Evolutionary conservation across 2,888 invertebrate genomes (phyloP).

Genomic region (Lithophane semibrunnea): DNA sequence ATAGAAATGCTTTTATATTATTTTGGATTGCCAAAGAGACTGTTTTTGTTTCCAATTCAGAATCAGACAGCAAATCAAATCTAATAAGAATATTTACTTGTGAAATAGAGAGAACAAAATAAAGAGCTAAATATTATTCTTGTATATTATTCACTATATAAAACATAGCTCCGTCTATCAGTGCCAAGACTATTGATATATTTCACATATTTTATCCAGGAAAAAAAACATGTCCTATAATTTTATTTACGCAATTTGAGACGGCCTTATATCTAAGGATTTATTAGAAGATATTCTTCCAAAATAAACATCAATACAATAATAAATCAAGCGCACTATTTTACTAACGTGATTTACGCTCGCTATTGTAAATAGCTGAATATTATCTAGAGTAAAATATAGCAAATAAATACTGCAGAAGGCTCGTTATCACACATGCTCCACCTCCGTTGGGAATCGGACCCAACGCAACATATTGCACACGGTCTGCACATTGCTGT

Average conservation of each 20-base stretch:
- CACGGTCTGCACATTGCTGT: no score
- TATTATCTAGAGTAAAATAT: slow-evolving; percentile 10
- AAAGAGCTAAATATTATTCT: slow-evolving; percentile 4
- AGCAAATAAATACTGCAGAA: slow-evolving; percentile 10
- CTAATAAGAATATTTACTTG: neutral
- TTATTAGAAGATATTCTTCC: slow-evolving; percentile 20
- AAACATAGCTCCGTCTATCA: neutral
- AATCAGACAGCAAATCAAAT: neutral
- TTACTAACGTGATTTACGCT: slow-evolving; percentile 49
- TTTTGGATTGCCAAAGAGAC: no score
- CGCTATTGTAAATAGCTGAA: slow-evolving; percentile 29
- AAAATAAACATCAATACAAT: slow-evolving; percentile 56
- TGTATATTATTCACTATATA: slow-evolving; percentile 1
- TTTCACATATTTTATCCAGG: neutral
- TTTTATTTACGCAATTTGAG: slow-evolving; percentile 30
- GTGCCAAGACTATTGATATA: slow-evolving; percentile 21
- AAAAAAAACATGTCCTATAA: slow-evolving; percentile 15
- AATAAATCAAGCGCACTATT: slow-evolving; percentile 45
- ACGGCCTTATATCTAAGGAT: slow-evolving; percentile 29
- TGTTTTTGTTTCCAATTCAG: neutral
- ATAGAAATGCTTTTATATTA: no score
- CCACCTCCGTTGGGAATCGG: no score
- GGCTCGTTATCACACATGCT: neutral
- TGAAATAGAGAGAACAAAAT: neutral
- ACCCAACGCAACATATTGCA: no score